Evolutionary conservation across 2,797 vertebrate genomes (phyloP), one percentile per base, ranked within the genome.

Genomic region (Cynodonichthys magdalenae): DNA sequence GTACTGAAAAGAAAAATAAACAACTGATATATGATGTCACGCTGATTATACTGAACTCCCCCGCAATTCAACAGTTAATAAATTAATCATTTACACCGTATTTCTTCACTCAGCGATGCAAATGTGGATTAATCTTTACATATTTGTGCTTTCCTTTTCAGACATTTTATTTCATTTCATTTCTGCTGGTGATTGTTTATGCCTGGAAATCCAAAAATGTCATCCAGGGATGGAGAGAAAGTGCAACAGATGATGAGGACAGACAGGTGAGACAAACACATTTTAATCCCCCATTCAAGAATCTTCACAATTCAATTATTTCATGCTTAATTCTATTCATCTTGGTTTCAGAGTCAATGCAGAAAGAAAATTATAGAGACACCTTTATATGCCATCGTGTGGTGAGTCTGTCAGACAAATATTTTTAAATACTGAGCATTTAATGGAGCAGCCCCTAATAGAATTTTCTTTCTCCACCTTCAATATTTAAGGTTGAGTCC

Each of bases 111-210:
- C 42, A 19, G 34, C 48, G 8, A 28, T 27, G 17, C 8, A 42
- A 19, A 28, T 55, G 50, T 29, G 0, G 17, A 36, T 70, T 24
- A 9, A 41, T 59, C 4, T 70, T 0, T 70, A 0, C 78, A 11
- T 68, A 2, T 72, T 24, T 75, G 4, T 69, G 11, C 7, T 0
- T 51, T 81, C 17, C 56, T 6, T 83, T 83, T 7, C 85, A 95
- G 95, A 94, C 87, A 0, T 95, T 94, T 88, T 95, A 92, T 28
- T 82, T 90, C 0, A 69, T 93, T 83, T 95, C 95, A 0, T 93
- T 94, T 59, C 89, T 95, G 77, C 90, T 95, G 81, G 82, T 92
- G 34, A 63, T 90, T 0, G 81, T 93, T 81, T 95, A 96, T 0
- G 94, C 95, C 0, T 93, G 85, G 56, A 92, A 94, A 78, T 94